Evolutionary conservation across 2,888 invertebrate genomes (phyloP).

Genomic region (Pomacea canaliculata): DNA sequence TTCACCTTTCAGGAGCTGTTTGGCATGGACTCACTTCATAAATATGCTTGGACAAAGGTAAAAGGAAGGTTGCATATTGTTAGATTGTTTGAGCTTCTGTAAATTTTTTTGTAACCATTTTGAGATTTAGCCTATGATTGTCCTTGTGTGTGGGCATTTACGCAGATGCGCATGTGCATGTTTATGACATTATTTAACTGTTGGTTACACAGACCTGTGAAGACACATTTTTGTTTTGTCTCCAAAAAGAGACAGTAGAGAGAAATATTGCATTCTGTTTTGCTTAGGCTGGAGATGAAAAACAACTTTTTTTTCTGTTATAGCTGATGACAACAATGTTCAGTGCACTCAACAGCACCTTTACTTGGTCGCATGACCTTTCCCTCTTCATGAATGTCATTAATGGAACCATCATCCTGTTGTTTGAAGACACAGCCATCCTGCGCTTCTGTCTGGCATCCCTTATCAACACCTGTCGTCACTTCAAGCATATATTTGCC

Average conservation of each 20-base stretch:
- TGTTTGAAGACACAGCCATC: conserved; percentile 96
- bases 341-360: conserved; percentile 97
- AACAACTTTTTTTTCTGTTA: conserved; percentile 41
- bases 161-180: too few species aligned
- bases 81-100: too few species aligned
- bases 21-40: conserved; percentile 95
- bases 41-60: conserved; percentile 96
- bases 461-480: conserved; percentile 88
- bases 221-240: too few species aligned
- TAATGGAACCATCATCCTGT: conserved; percentile 94
- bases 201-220: too few species aligned
- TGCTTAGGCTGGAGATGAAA: too few species aligned
- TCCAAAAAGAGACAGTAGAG: too few species aligned
- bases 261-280: too few species aligned
- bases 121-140: too few species aligned
- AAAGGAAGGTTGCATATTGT: conserved; percentile 18
- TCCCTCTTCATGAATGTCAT: conserved; percentile 97
- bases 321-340: conserved; percentile 93
- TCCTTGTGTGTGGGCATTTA: too few species aligned
- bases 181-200: too few species aligned
- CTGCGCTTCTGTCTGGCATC: conserved; percentile 96
- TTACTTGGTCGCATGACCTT: conserved; percentile 96
- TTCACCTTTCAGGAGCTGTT: conserved; percentile 78
- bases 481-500: conserved; percentile 98
- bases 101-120: too few species aligned